Evolutionary conservation across 2,113 vertebrate genomes (phyloP).

Genomic region (Pedetes capensis): DNA sequence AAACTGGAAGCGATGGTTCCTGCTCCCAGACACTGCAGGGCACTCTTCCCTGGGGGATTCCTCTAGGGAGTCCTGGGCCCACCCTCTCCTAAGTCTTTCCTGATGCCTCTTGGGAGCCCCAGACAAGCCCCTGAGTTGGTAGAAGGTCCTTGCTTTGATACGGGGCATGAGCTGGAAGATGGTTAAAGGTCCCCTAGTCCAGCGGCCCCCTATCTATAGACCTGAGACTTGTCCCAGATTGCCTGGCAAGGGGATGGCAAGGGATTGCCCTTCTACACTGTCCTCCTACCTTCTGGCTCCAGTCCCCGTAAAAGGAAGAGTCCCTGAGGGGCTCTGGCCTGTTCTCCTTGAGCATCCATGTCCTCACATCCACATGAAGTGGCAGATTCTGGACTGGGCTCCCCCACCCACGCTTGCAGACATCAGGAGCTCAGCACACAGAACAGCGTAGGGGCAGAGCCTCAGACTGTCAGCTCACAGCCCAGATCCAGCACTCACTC

Average conservation of each 20-base stretch:
- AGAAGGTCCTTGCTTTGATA: no score
- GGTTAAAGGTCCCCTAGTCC: not conserved
- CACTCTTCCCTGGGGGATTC: not conserved
- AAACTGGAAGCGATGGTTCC: not conserved
- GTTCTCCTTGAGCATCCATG: not conserved
- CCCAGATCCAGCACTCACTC: not conserved
- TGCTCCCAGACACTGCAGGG: not conserved
- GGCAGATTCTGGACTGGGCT: not conserved
- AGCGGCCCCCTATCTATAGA: not conserved
- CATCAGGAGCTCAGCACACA: not conserved
- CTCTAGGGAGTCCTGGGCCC: not conserved
- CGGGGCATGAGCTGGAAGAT: not conserved
- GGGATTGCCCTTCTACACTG: not conserved
- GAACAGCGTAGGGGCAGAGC: not conserved
- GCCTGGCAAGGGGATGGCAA: not conserved
- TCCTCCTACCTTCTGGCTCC: not conserved
- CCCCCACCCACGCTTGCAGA: not conserved
- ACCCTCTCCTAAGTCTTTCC: not conserved
- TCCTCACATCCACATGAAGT: not conserved
- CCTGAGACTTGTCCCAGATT: not conserved
- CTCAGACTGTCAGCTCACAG: not conserved
- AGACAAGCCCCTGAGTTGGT: not conserved
- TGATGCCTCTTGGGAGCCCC: not conserved
- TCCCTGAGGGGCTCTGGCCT: not conserved
- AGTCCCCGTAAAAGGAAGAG: not conserved